Percentiles rank a stretch among this genome's conserved stretches.
Conservation (phyloP, 2,888 invertebrate species). For the Bruchidius siliquastri region DNA sequence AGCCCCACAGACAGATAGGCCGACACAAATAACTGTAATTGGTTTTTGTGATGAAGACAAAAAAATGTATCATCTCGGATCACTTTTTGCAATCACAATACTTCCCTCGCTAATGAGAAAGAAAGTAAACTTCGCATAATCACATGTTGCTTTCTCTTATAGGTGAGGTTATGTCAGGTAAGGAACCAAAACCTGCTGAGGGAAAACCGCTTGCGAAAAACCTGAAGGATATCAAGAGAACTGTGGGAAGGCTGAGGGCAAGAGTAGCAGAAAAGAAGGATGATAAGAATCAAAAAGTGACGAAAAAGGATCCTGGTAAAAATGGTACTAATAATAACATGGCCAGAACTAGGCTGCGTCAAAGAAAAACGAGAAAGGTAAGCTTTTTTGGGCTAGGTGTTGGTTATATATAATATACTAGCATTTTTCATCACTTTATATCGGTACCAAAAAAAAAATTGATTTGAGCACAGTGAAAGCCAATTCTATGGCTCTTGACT, state of each 20-base stretch:
- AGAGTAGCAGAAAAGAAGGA: constrained; percentile 42
- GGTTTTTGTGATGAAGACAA: too few species aligned
- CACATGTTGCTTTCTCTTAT: too few species aligned
- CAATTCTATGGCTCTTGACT: too few species aligned
- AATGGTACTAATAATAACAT: constrained; percentile 41
- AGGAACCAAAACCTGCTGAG: neutral
- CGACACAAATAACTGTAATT: too few species aligned
- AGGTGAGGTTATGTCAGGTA: constrained; percentile 1
- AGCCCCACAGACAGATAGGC: too few species aligned
- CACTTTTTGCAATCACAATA: too few species aligned
- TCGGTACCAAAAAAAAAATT: too few species aligned
- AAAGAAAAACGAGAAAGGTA: constrained; percentile 33
- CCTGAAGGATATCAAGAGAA: constrained; percentile 19
- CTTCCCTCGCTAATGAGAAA: too few species aligned
- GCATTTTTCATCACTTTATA: too few species aligned
- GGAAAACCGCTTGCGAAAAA: constrained; percentile 9
- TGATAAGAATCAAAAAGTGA: constrained; percentile 15
- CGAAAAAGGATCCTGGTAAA: constrained; percentile 32
- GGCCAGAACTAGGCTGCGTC: constrained; percentile 20
- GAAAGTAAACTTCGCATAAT: too few species aligned
- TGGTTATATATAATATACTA: neutral
- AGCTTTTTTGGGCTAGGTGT: constrained; percentile 11
- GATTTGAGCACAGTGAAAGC: too few species aligned
- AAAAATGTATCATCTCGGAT: too few species aligned
- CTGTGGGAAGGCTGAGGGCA: constrained; percentile 41